phyloP scores from a whole-genome alignment of 1,140 invertebrate species.

The Lycorma delicatula region DNA sequence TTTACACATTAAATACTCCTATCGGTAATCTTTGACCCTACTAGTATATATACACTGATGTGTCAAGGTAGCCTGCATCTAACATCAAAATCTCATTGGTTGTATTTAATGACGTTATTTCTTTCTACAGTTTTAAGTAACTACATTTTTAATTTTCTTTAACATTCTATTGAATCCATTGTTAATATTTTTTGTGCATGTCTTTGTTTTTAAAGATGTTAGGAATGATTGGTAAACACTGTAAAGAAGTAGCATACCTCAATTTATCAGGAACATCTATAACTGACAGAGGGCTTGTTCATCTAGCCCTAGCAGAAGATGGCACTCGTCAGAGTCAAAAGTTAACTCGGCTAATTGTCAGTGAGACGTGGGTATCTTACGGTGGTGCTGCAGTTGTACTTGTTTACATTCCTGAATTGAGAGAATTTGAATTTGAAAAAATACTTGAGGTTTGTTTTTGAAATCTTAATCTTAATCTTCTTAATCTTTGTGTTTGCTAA shows the following conservation, averaged over 20 bases:
- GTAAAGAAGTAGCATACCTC: constrained; percentile 29
- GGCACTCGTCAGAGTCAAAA: constrained; percentile 26
- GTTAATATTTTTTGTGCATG: not conserved
- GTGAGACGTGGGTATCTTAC: constrained; percentile 29
- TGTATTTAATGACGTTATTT: no score
- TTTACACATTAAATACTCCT: no score
- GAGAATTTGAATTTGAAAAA: constrained; percentile 34
- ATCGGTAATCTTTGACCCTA: no score
- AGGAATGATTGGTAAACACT: constrained; percentile 27
- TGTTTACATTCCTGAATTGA: constrained; percentile 27
- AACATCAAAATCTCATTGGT: no score
- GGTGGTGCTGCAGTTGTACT: constrained; percentile 29
- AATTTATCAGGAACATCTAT: constrained; percentile 32
- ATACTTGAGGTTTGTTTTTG: constrained; percentile 30
- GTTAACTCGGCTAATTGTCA: constrained; percentile 27
- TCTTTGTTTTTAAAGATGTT: constrained; percentile 24
- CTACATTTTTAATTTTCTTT: no score
- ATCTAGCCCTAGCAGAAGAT: constrained; percentile 24
- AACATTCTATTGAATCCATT: no score
- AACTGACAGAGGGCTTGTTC: constrained; percentile 31
- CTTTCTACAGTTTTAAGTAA: no score
- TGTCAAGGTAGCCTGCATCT: no score
- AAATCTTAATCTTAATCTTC: no score
- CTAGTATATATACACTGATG: no score
- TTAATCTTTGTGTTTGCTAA: no score